Evolutionary conservation across 2,797 vertebrate genomes (phyloP).

Genomic region (Malacoraja senta): DNA sequence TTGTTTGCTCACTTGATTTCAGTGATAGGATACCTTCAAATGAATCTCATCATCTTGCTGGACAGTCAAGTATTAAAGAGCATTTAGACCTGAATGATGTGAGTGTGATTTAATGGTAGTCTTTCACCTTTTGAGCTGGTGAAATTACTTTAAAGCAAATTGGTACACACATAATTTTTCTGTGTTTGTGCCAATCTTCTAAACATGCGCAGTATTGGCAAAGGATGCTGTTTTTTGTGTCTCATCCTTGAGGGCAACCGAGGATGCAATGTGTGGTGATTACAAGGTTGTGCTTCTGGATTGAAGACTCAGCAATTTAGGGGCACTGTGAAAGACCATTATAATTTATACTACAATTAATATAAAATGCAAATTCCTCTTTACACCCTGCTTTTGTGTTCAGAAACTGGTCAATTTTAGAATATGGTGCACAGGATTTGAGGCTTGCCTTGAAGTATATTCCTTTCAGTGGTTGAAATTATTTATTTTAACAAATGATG

Average conservation of each 20-base stretch:
- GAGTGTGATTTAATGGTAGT: neutral
- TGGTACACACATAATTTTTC: neutral
- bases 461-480: neutral
- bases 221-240: neutral
- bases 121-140: slow-evolving; percentile 10
- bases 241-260: neutral
- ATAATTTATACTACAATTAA: neutral
- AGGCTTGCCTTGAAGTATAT: slow-evolving; percentile 19
- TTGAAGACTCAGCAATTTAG: neutral
- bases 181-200: neutral
- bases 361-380: slow-evolving; percentile 10
- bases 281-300: neutral
- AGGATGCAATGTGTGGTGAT: neutral
- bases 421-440: neutral
- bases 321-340: neutral
- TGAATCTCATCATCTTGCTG: neutral
- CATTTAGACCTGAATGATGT: neutral
- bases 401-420: neutral
- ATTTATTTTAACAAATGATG: neutral
- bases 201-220: neutral
- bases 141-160: neutral
- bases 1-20: neutral
- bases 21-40: neutral
- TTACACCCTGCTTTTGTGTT: neutral
- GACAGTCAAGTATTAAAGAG: neutral